Evolutionary conservation across 37 sponge, comb jelly and placozoan genomes (phyloP).

Genomic region (Corticium candelabrum): DNA sequence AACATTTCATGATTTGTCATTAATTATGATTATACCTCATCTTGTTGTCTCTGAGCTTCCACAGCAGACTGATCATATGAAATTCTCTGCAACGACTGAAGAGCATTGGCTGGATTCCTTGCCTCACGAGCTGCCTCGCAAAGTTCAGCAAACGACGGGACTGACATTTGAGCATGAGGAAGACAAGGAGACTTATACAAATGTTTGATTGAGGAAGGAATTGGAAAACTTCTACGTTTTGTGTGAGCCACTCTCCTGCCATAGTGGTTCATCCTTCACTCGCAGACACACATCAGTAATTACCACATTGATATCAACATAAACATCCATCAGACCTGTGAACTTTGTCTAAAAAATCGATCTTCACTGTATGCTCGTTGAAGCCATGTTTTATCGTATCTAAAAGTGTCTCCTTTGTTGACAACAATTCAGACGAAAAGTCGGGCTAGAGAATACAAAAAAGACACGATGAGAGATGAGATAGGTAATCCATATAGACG

Average conservation of each 20-base stretch:
- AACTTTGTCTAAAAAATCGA: slow-evolving; percentile 48
- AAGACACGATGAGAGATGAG: not conserved
- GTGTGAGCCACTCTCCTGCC: not conserved
- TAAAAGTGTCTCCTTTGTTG: not conserved
- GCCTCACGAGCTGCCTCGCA: not conserved
- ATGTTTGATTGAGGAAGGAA: not conserved
- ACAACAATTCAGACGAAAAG: not conserved
- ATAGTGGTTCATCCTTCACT: not conserved
- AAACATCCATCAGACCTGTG: slow-evolving; percentile 20
- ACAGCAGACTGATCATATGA: not conserved
- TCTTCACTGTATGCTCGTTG: slow-evolving; percentile 29
- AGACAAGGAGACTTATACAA: not conserved
- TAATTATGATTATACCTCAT: not conserved
- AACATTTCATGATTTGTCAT: too few species aligned
- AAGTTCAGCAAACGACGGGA: not conserved
- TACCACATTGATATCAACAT: too few species aligned
- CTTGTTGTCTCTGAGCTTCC: not conserved
- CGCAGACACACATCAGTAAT: too few species aligned
- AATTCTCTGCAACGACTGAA: not conserved
- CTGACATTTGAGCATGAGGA: not conserved
- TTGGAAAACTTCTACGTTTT: not conserved
- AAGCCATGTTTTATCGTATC: slow-evolving; percentile 28
- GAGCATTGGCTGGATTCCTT: not conserved
- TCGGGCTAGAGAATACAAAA: not conserved
- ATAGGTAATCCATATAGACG: not conserved